These are phyloP conservation scores for Muscidifurax raptorellus DNA, from an alignment of 1,140 invertebrate species.

Conservation along the genomic window DNA sequence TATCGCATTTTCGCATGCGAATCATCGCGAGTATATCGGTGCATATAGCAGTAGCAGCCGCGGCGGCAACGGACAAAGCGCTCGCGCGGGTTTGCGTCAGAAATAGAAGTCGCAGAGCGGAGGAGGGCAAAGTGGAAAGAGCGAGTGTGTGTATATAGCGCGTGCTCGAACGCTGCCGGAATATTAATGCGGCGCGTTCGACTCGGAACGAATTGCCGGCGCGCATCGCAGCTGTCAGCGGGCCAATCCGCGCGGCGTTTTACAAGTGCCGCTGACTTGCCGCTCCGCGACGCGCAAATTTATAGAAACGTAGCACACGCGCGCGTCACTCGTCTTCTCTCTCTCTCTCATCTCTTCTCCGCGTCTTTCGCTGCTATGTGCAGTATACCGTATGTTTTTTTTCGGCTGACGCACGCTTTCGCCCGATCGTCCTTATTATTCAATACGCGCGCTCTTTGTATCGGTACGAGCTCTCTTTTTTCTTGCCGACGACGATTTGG, in stretches of 20 bases:
- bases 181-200: slow-evolving; percentile 61
- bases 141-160: slow-evolving; percentile 7
- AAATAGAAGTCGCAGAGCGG: slow-evolving; percentile 31
- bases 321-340: slow-evolving; percentile 15
- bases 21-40: slow-evolving; percentile 2
- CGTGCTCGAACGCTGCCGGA: slow-evolving; percentile 54
- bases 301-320: slow-evolving; percentile 47
- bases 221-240: slow-evolving; percentile 53
- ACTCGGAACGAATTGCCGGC: slow-evolving; percentile 58
- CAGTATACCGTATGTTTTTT: slow-evolving; percentile 7
- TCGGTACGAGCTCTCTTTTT: neutral
- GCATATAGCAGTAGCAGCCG: neutral
- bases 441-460: slow-evolving; percentile 24
- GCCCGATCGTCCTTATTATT: slow-evolving; percentile 29
- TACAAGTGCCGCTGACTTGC: slow-evolving; percentile 21
- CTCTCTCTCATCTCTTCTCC: neutral
- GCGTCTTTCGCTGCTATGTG: neutral
- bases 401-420: slow-evolving; percentile 15
- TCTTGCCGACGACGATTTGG: neutral
- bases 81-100: slow-evolving; percentile 9
- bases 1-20: neutral
- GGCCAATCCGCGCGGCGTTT: slow-evolving; percentile 56
- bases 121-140: slow-evolving; percentile 17
- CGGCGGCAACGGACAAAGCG: slow-evolving; percentile 29
- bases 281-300: slow-evolving; percentile 45